Conservation (phyloP, 2,888 invertebrate species). For the Aproaerema taeniolella region DNA sequence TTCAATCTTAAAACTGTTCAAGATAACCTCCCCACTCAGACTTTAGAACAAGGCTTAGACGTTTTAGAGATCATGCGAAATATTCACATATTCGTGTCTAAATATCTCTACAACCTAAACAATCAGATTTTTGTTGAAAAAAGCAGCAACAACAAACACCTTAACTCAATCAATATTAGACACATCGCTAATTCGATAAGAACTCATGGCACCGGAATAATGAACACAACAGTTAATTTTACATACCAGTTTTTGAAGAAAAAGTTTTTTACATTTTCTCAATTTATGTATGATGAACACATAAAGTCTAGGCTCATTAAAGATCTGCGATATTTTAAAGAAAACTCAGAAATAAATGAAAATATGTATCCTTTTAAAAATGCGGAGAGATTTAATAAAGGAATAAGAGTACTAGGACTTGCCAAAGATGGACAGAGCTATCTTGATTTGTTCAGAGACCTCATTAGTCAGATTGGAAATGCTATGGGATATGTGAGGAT, state of each 20-base stretch:
- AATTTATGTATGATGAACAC: slow-evolving; percentile 98
- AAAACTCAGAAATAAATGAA: slow-evolving; percentile 80
- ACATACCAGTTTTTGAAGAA: slow-evolving; percentile 95
- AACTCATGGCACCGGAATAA: slow-evolving; percentile 97
- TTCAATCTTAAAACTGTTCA: slow-evolving; percentile 89
- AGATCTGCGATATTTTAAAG: slow-evolving; percentile 89
- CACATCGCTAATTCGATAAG: slow-evolving; percentile 98
- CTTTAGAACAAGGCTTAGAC: slow-evolving; percentile 97
- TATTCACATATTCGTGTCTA: slow-evolving; percentile 95
- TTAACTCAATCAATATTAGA: slow-evolving; percentile 96
- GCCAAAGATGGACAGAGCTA: slow-evolving; percentile 90
- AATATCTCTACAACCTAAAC: slow-evolving; percentile 96
- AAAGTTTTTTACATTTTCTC: slow-evolving; percentile 96
- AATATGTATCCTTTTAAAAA: slow-evolving; percentile 90
- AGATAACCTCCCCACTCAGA: slow-evolving; percentile 96
- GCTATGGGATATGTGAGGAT: slow-evolving; percentile 97
- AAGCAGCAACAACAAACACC: slow-evolving; percentile 92
- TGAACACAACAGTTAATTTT: slow-evolving; percentile 95
- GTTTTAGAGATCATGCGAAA: slow-evolving; percentile 98
- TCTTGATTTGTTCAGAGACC: slow-evolving; percentile 93
- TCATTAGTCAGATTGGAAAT: slow-evolving; percentile 97
- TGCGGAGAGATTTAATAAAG: slow-evolving; percentile 95
- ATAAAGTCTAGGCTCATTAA: slow-evolving; percentile 96
- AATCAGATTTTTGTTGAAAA: slow-evolving; percentile 97
- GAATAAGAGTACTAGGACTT: slow-evolving; percentile 91